A percentile compares a stretch with the other conserved stretches of the same genome.
Evolutionary conservation across 2,113 vertebrate genomes (phyloP).

Genomic region (Upupa epops): DNA sequence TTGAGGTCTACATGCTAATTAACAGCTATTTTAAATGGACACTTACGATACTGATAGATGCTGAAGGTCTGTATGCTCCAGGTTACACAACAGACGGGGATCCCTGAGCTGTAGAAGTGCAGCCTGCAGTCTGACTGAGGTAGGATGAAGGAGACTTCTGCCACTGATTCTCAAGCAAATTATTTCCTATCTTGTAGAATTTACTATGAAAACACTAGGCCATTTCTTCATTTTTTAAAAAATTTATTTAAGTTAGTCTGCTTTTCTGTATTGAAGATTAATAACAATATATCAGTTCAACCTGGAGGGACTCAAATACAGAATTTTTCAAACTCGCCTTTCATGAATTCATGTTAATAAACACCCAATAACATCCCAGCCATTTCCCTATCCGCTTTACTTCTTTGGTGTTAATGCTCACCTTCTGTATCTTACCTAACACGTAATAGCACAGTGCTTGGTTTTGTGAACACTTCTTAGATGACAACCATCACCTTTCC

Average conservation of each 20-base stretch:
- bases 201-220: neutral
- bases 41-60: neutral
- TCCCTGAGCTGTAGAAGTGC: neutral
- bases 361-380: neutral
- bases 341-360: neutral
- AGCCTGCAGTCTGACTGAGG: neutral
- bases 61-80: neutral
- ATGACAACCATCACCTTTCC: neutral
- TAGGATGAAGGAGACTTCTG: neutral
- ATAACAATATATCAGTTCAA: neutral
- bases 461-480: neutral
- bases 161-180: neutral
- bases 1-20: neutral
- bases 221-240: neutral
- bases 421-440: neutral
- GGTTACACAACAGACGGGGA: neutral
- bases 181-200: neutral
- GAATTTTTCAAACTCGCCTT: neutral
- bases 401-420: neutral
- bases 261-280: neutral
- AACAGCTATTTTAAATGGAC: neutral
- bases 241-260: neutral
- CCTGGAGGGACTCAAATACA: neutral
- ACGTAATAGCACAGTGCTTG: neutral
- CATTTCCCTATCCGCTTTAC: neutral